Conservation (phyloP, 1,140 invertebrate genomes). For the Sycophaga agraensis region DNA sequence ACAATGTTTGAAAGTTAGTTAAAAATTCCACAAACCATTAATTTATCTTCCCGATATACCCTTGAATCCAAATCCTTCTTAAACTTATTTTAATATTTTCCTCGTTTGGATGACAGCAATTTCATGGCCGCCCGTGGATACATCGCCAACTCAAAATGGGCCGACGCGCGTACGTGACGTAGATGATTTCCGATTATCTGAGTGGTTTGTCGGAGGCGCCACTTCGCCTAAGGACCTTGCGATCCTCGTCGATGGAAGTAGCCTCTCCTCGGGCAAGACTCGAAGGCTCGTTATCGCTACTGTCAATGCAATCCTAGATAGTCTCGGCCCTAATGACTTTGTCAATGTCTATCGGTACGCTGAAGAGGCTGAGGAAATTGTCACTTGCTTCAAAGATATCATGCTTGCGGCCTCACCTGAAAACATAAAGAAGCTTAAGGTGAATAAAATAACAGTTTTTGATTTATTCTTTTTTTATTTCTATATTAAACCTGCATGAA, state of each 20-base stretch:
- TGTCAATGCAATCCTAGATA: conserved; percentile 85
- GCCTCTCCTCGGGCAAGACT: conserved; percentile 84
- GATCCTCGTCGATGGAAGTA: conserved; percentile 87
- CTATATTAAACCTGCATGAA: too few species aligned
- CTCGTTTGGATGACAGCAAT: conserved; percentile 58
- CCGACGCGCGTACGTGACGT: conserved; percentile 68
- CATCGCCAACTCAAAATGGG: conserved; percentile 34
- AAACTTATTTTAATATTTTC: too few species aligned
- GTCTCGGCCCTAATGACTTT: conserved; percentile 93
- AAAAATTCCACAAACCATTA: too few species aligned
- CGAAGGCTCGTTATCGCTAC: conserved; percentile 84
- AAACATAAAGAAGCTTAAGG: conserved; percentile 82
- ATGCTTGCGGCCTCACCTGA: conserved; percentile 85
- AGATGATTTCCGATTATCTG: conserved; percentile 83
- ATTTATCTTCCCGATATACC: too few species aligned
- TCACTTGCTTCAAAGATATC: conserved; percentile 84
- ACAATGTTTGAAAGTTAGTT: too few species aligned
- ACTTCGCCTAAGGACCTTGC: conserved; percentile 94
- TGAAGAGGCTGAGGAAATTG: conserved; percentile 72
- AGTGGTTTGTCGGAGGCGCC: conserved; percentile 94
- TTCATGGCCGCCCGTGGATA: conserved; percentile 72
- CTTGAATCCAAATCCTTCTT: too few species aligned
- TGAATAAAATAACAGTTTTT: conserved; percentile 38
- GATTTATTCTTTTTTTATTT: too few species aligned
- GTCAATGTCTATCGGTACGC: conserved; percentile 90